Conservation (phyloP, 2,113 vertebrate genomes). For the Natator depressus region DNA sequence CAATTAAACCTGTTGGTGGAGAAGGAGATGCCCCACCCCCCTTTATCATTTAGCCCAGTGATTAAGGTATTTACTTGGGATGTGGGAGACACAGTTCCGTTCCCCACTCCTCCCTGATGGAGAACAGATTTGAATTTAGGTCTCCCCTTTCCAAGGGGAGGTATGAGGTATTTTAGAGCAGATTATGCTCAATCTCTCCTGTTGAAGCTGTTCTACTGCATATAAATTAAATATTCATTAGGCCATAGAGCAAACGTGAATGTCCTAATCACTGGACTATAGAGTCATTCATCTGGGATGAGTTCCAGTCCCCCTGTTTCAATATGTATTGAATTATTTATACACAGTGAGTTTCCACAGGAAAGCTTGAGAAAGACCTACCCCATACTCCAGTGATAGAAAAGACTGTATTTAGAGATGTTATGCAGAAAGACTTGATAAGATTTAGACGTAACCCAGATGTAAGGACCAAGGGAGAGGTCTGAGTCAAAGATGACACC, state of each 20-base stretch:
- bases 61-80: background rate
- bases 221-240: background rate
- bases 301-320: too few species aligned
- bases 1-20: background rate
- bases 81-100: background rate
- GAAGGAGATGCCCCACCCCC: background rate
- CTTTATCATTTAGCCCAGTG: background rate
- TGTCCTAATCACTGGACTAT: background rate
- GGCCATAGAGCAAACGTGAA: background rate
- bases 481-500: too few species aligned
- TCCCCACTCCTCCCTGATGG: too few species aligned
- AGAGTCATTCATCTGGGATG: too few species aligned
- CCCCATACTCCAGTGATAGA: background rate
- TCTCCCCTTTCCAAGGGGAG: background rate
- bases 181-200: background rate
- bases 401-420: background rate
- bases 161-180: background rate
- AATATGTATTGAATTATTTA: background rate
- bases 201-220: background rate
- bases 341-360: background rate
- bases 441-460: background rate
- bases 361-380: background rate
- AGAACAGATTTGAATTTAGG: background rate
- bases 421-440: background rate
- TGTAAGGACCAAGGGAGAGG: background rate